Evolutionary conservation across 2,888 invertebrate genomes (phyloP).

Genomic region (Tromatobia lineatoria): DNA sequence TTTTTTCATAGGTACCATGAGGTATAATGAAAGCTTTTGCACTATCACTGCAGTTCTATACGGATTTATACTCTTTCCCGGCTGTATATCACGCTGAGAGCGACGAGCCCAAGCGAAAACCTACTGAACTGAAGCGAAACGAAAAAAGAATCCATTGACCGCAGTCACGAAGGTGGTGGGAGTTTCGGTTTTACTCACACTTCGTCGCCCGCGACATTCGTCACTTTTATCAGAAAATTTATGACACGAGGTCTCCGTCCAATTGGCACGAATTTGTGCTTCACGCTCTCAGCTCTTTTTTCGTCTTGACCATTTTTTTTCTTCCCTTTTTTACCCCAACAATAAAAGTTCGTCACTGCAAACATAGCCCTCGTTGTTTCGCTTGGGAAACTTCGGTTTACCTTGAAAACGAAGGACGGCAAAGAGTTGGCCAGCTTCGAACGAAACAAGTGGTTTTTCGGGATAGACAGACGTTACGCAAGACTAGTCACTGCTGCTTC

Average conservation of each 20-base stretch:
- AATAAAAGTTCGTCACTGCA: constrained; percentile 3
- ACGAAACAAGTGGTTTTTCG: background rate
- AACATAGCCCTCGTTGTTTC: background rate
- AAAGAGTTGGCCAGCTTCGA: constrained; percentile 15
- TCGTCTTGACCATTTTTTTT: background rate
- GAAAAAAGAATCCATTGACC: constrained; percentile 38
- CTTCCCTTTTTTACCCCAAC: constrained; percentile 1
- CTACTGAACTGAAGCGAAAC: constrained; percentile 20
- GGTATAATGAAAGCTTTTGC: background rate
- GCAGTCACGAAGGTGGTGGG: constrained; percentile 9
- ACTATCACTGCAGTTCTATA: background rate
- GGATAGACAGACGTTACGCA: background rate
- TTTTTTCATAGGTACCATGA: background rate
- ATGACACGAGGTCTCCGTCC: constrained; percentile 15
- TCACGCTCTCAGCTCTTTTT: constrained; percentile 12
- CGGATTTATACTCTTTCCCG: constrained; percentile 28
- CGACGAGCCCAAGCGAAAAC: constrained; percentile 34
- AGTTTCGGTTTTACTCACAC: constrained; percentile 5
- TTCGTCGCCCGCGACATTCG: constrained; percentile 57
- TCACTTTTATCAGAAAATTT: constrained; percentile 59
- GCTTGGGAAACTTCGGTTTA: constrained; percentile 9
- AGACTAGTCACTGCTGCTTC: background rate
- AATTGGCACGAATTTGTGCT: constrained; percentile 44
- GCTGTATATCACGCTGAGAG: constrained; percentile 44
- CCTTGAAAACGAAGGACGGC: constrained; percentile 2